Percentiles rank a stretch among this genome's conserved stretches.
Conservation (phyloP, 2,113 vertebrate genomes). For the Tretioscincus oriximinensis region DNA sequence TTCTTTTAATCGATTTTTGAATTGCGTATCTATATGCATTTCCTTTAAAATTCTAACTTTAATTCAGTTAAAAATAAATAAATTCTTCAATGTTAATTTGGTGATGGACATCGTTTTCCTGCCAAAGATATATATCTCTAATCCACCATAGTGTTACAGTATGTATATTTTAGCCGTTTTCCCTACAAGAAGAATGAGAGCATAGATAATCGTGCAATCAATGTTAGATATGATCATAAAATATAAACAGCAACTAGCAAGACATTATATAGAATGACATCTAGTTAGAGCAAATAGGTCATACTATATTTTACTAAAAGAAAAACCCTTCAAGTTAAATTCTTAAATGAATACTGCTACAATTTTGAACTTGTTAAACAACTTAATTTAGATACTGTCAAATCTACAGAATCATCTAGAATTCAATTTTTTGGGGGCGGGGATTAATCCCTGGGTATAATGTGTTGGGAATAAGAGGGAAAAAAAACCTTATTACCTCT, state of each 20-base stretch:
- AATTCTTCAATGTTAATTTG: neutral
- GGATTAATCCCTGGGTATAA: too few relatives aligned
- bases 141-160: constrained; percentile 26
- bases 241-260: constrained; percentile 55
- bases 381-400: constrained; percentile 1
- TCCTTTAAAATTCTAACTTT: neutral
- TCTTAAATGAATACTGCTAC: constrained; percentile 32
- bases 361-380: constrained; percentile 23
- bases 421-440: too few relatives aligned
- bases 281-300: constrained; percentile 56
- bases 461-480: too few relatives aligned
- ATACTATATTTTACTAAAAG: constrained; percentile 31
- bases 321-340: constrained; percentile 60
- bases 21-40: too few relatives aligned
- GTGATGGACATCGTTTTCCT: neutral
- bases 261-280: constrained; percentile 72
- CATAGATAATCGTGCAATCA: constrained; percentile 39
- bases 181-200: constrained; percentile 34
- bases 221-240: constrained; percentile 43
- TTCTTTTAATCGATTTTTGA: too few relatives aligned
- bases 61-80: neutral
- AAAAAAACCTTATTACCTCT: too few relatives aligned
- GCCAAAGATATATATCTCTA: neutral
- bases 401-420: too few relatives aligned
- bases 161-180: constrained; percentile 9